Percentiles rank a stretch among this genome's conserved stretches.
Evolutionary conservation across 2,888 invertebrate genomes (phyloP).

Genomic region (Laothoe populi): DNA sequence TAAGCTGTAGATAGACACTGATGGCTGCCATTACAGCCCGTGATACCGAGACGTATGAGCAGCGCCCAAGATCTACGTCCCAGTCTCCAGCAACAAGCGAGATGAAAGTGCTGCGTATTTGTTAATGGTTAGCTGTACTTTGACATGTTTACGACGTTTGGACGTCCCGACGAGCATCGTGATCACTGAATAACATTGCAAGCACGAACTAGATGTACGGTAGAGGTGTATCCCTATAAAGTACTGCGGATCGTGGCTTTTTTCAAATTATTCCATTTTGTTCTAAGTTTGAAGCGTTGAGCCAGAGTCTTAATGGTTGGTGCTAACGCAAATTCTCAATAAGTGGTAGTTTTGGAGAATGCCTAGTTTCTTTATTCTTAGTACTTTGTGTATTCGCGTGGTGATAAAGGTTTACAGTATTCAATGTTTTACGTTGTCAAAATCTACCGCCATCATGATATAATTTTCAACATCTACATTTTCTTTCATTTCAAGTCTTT

Average conservation of each 20-base stretch:
- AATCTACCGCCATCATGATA: background rate
- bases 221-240: constrained; percentile 6
- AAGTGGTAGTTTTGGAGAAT: background rate
- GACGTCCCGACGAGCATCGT: constrained; percentile 31
- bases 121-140: constrained; percentile 40
- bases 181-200: constrained; percentile 38
- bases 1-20: constrained; percentile 45
- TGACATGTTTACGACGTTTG: constrained; percentile 41
- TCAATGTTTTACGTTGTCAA: too few species aligned
- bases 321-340: background rate
- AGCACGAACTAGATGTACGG: constrained; percentile 20
- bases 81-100: constrained; percentile 27
- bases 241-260: constrained; percentile 8
- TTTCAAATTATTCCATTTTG: constrained; percentile 10
- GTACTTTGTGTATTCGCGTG: too few species aligned
- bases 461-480: background rate
- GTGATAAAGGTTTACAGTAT: background rate
- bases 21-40: constrained; percentile 42
- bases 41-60: constrained; percentile 46
- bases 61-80: constrained; percentile 42
- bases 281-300: background rate
- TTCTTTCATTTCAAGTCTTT: background rate
- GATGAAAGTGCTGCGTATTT: constrained; percentile 30
- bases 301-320: background rate
- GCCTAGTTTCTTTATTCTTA: too few species aligned